Percentiles rank a stretch among this genome's conserved stretches.
Evolutionary conservation across 2,797 vertebrate genomes (phyloP).

Genomic region (Salarias fasciatus): DNA sequence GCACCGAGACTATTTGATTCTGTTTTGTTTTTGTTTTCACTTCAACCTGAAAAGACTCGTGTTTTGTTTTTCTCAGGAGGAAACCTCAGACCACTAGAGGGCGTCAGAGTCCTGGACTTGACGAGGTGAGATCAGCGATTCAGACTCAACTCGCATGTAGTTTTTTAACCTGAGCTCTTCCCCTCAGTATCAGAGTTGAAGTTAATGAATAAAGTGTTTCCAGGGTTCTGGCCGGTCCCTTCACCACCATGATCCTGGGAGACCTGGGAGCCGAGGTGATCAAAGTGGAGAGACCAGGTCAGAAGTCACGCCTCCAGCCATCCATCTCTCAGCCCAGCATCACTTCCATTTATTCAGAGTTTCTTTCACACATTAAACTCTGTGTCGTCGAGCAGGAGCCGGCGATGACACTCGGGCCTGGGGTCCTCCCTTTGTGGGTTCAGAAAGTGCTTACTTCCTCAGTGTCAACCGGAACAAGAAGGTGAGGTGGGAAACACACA

Average conservation of each 20-base stretch:
- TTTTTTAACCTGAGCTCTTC: not conserved
- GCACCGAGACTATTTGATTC: too few relatives aligned
- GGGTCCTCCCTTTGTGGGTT: constrained; percentile 91
- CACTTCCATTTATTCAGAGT: not conserved
- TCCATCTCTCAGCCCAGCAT: too few relatives aligned
- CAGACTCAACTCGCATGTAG: too few relatives aligned
- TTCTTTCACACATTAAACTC: not conserved
- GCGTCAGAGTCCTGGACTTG: constrained; percentile 90
- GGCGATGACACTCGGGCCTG: constrained; percentile 94
- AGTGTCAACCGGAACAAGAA: constrained; percentile 97
- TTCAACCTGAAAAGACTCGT: too few relatives aligned
- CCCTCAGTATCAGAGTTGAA: not conserved
- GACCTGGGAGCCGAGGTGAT: constrained; percentile 96
- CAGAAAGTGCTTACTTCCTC: constrained; percentile 93
- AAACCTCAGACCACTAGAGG: constrained; percentile 84
- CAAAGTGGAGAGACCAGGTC: constrained; percentile 95
- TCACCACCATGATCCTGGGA: constrained; percentile 95
- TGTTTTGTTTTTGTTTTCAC: not conserved
- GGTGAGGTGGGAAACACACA: constrained; percentile 67
- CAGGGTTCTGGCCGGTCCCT: constrained; percentile 95
- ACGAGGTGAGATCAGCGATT: constrained; percentile 83
- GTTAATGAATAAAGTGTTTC: not conserved
- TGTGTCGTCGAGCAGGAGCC: constrained; percentile 73
- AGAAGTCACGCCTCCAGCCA: constrained; percentile 22
- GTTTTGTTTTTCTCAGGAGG: constrained; percentile 27